Conservation (phyloP, 2,888 invertebrate species). For the Oegoconia quadripuncta region DNA sequence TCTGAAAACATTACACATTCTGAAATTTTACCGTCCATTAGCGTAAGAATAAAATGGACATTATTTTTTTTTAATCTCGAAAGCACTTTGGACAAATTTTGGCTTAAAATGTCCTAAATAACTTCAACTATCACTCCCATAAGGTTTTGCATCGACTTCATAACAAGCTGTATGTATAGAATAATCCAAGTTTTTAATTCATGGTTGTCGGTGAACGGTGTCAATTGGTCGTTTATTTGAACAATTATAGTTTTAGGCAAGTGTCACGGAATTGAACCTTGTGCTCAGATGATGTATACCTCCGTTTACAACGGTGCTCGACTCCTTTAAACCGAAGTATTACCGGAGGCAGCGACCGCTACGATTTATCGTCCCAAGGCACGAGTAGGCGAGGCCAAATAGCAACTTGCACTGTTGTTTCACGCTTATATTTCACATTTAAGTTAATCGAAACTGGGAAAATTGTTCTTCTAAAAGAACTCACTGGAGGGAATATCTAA, state of each 20-base stretch:
- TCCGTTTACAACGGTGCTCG: slow-evolving; percentile 47
- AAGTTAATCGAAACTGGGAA: slow-evolving; percentile 21
- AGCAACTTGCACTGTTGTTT: slow-evolving; percentile 49
- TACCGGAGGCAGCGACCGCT: slow-evolving; percentile 48
- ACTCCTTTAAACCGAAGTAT: slow-evolving; percentile 57
- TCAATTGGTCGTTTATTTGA: slow-evolving; percentile 8
- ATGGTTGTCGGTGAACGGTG: neutral
- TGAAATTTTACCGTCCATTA: too few species aligned
- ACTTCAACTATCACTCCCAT: too few species aligned
- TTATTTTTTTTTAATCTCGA: too few species aligned
- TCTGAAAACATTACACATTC: too few species aligned
- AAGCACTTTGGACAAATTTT: too few species aligned
- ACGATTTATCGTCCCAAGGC: slow-evolving; percentile 53
- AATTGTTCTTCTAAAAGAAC: slow-evolving; percentile 15
- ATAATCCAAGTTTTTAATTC: too few species aligned
- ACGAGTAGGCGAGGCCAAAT: slow-evolving; percentile 41
- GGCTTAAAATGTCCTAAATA: too few species aligned
- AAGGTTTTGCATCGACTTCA: too few species aligned
- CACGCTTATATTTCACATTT: slow-evolving; percentile 40
- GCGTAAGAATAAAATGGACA: too few species aligned
- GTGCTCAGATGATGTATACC: slow-evolving; percentile 48
- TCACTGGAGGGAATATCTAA: too few species aligned
- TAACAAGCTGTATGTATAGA: too few species aligned
- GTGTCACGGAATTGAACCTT: slow-evolving; percentile 27
- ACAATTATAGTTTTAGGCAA: slow-evolving; percentile 23